Evolutionary conservation across 2,797 vertebrate genomes (phyloP).

Genomic region (Sibirionetta formosa): DNA sequence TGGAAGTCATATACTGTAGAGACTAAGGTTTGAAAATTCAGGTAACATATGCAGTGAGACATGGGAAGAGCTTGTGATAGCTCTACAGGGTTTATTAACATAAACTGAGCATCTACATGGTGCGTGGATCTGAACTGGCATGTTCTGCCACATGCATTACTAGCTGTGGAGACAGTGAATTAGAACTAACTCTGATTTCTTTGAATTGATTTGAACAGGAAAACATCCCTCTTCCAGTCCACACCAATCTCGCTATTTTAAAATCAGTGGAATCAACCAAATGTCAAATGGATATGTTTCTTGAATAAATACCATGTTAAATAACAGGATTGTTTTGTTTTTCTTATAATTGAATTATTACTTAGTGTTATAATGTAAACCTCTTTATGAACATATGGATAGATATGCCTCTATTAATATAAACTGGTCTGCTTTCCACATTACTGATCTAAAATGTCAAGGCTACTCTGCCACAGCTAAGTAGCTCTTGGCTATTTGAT

Average conservation of each 20-base stretch:
- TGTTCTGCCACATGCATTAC: not conserved
- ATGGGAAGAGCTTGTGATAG: fast-evolving
- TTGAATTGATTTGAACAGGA: not conserved
- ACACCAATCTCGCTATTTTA: not conserved
- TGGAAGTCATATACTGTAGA: fast-evolving
- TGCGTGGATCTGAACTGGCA: not conserved
- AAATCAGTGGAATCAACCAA: not conserved
- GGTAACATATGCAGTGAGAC: not conserved
- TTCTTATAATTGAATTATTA: not conserved
- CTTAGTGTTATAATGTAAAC: not conserved
- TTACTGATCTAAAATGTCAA: not conserved
- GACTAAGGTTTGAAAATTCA: not conserved
- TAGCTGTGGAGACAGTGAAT: not conserved
- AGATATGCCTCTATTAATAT: not conserved
- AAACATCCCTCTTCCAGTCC: fast-evolving
- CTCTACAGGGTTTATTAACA: not conserved
- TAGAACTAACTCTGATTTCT: not conserved
- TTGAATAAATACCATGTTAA: not conserved
- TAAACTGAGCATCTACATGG: not conserved
- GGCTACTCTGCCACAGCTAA: not conserved
- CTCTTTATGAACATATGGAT: not conserved
- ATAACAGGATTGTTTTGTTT: fast-evolving
- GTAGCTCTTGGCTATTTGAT: not conserved
- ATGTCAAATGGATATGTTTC: not conserved
- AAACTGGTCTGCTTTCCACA: not conserved